Percentiles rank a stretch among this genome's conserved stretches.
These are phyloP conservation scores for Carapus acus DNA, from an alignment of 2,797 vertebrate species.

Conservation along the genomic window DNA sequence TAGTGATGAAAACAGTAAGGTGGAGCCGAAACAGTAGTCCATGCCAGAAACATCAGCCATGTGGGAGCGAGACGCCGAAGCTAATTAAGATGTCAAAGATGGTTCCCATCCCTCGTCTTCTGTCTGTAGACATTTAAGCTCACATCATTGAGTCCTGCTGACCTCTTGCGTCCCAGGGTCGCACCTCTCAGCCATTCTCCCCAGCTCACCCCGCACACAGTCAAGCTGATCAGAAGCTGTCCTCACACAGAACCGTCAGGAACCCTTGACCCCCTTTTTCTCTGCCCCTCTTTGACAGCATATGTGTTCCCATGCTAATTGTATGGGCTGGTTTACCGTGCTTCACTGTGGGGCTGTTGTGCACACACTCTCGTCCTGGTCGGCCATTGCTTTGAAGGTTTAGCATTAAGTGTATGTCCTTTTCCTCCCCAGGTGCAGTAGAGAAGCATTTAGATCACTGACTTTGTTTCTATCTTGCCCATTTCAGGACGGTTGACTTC, in stretches of 20 bases:
- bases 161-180: slow-evolving; percentile 67
- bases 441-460: slow-evolving; percentile 9
- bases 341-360: slow-evolving; percentile 62
- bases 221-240: slow-evolving; percentile 70
- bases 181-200: slow-evolving; percentile 66
- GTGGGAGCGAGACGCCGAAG: slow-evolving; percentile 60
- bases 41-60: slow-evolving; percentile 49
- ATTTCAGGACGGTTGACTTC: no score
- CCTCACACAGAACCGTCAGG: slow-evolving; percentile 65
- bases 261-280: slow-evolving; percentile 70
- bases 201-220: slow-evolving; percentile 64
- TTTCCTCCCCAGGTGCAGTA: not conserved
- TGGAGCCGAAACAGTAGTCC: slow-evolving; percentile 24
- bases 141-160: slow-evolving; percentile 74
- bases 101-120: slow-evolving; percentile 57
- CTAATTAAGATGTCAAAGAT: slow-evolving; percentile 78
- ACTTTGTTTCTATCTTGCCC: no score
- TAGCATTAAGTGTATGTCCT: slow-evolving; percentile 39
- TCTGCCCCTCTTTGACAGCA: slow-evolving; percentile 58
- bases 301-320: slow-evolving; percentile 74
- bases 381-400: slow-evolving; percentile 44
- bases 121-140: slow-evolving; percentile 77
- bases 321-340: slow-evolving; percentile 68
- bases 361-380: slow-evolving; percentile 61
- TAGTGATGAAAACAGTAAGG: slow-evolving; percentile 11